These are phyloP conservation scores for Diabrotica balteata DNA, from an alignment of 2,888 invertebrate species.

Conservation along the genomic window DNA sequence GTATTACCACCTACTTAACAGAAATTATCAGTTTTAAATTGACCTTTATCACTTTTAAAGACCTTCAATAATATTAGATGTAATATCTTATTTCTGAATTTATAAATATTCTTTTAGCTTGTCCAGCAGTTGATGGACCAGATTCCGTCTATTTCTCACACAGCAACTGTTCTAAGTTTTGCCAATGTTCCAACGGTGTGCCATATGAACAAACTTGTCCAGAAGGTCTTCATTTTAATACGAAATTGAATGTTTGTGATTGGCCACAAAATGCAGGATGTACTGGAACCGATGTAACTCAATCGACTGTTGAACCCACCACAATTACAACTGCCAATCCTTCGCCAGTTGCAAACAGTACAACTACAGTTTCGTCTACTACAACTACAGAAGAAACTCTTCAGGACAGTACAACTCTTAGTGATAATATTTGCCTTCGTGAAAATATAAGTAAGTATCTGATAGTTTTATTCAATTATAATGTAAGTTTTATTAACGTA, in stretches of 20 bases:
- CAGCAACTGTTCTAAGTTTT: slow-evolving; percentile 29
- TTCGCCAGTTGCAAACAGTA: too few species aligned
- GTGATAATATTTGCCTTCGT: too few species aligned
- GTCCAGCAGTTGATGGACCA: slow-evolving; percentile 28
- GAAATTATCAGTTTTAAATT: not conserved
- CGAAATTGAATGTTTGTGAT: slow-evolving; percentile 31
- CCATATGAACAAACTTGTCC: slow-evolving; percentile 31
- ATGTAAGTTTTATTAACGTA: too few species aligned
- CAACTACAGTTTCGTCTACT: too few species aligned
- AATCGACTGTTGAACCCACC: too few species aligned
- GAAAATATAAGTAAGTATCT: too few species aligned
- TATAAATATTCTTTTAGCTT: slow-evolving; percentile 11
- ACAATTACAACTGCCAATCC: too few species aligned
- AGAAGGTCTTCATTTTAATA: slow-evolving; percentile 33
- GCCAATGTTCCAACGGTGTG: slow-evolving; percentile 34
- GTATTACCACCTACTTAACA: too few species aligned
- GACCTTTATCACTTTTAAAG: not conserved
- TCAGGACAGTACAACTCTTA: too few species aligned
- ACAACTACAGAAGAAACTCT: too few species aligned
- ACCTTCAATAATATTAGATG: slow-evolving; percentile 1
- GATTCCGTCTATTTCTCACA: slow-evolving; percentile 28
- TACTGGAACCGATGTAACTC: not conserved
- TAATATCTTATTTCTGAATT: not conserved
- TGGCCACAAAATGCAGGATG: slow-evolving; percentile 25
- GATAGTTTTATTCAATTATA: too few species aligned